Conservation (phyloP, 2,797 vertebrate genomes). For the Bradypodion pumilum region DNA sequence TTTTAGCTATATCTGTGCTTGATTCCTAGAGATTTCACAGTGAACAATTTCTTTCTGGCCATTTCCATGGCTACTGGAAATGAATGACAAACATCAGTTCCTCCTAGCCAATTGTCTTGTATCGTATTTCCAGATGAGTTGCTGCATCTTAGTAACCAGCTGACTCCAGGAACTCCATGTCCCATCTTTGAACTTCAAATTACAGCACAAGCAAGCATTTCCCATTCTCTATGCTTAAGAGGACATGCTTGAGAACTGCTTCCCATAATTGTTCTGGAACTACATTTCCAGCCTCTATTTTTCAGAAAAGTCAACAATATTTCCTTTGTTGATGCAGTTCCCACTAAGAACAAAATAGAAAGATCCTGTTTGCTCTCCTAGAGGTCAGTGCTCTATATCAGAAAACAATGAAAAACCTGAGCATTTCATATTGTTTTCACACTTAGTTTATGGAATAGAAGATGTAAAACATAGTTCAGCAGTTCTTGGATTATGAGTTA, state of each 20-base stretch:
- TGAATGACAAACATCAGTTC: constrained; percentile 10
- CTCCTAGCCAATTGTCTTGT: neutral
- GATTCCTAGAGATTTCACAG: neutral
- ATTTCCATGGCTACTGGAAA: constrained; percentile 29
- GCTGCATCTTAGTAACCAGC: neutral
- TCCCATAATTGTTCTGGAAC: constrained; percentile 75
- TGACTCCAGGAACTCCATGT: constrained; percentile 5
- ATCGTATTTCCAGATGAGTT: neutral
- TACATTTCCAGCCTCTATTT: constrained; percentile 64
- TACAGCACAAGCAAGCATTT: constrained; percentile 62
- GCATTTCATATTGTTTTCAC: constrained; percentile 9
- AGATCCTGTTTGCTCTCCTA: constrained; percentile 37
- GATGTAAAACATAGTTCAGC: neutral
- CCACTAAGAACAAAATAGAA: constrained; percentile 39
- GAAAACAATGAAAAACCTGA: constrained; percentile 30
- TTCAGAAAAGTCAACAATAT: constrained; percentile 59
- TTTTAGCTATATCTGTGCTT: neutral
- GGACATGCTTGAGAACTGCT: constrained; percentile 64
- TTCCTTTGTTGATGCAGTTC: constrained; percentile 63
- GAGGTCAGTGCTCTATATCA: constrained; percentile 21
- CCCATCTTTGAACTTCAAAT: constrained; percentile 34
- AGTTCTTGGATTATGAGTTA: constrained; percentile 4
- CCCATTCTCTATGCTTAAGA: constrained; percentile 57
- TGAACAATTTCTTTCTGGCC: neutral
- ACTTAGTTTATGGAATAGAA: neutral